Evolutionary conservation across 2,888 invertebrate genomes (phyloP).

Genomic region (Drosophila eohydei): DNA sequence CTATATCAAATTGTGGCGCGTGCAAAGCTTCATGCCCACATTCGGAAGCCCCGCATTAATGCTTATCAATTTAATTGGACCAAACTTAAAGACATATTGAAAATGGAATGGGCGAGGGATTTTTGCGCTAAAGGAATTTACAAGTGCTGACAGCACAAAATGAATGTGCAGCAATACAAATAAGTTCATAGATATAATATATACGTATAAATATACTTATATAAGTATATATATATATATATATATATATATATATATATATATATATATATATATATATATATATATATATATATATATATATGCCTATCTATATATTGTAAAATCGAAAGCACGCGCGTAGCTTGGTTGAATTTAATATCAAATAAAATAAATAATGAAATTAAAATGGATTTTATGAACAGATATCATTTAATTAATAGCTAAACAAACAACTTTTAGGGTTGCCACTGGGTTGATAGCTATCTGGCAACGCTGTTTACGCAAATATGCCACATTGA

Average conservation of each 20-base stretch:
- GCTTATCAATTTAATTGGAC: constrained; percentile 58
- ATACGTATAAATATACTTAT: not conserved
- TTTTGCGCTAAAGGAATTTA: constrained; percentile 28
- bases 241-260: not conserved
- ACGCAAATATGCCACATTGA: not conserved
- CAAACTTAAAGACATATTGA: constrained; percentile 22
- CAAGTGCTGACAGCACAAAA: constrained; percentile 48
- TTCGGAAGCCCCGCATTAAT: constrained; percentile 36
- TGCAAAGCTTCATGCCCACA: constrained; percentile 21
- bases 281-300: not conserved
- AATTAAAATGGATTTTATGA: constrained; percentile 1
- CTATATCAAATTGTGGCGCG: constrained; percentile 34
- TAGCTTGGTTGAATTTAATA: not conserved
- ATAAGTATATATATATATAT: not conserved
- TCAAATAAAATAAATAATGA: constrained; percentile 5
- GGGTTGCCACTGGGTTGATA: not conserved
- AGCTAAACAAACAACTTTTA: not conserved
- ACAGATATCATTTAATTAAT: constrained; percentile 7
- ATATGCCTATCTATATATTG: not conserved
- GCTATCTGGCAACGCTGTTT: not conserved
- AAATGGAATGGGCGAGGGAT: constrained; percentile 11
- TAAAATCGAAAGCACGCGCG: constrained; percentile 1
- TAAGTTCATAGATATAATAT: constrained; percentile 9
- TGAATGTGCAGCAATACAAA: constrained; percentile 39
- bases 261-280: not conserved